Evolutionary conservation across 2,888 invertebrate species (phyloP), one percentile per base, ranked within the genome.

Genomic region (Ochropacha duplaris): DNA sequence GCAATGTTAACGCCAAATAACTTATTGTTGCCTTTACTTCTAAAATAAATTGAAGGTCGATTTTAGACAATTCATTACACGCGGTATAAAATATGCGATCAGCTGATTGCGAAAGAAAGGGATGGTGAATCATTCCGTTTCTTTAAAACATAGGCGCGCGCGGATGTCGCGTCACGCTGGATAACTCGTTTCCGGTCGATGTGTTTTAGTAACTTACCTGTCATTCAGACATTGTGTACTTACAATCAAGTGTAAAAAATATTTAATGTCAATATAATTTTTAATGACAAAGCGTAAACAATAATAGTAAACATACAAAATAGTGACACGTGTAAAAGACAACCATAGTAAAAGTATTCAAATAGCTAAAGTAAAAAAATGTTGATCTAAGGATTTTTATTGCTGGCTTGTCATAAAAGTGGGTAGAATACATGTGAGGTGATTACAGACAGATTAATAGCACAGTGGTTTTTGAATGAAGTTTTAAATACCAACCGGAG

Each of bases 151-250:
- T 39, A 62, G 69, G 71, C 71, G 72, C 66, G 69, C 57, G 63
- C 76, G 73, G 76, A 76, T 68, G 73, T 72, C 65, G 69, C 78
- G 75, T 76, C 73, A 70, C 59, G 65, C 62, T 62, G 63, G 61
- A 69, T 73, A 64, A 66, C 57, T 59, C 61, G 68, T 74, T 80
- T 85, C 84, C 84, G 83, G 80, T 71, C 63, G 59, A 78, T 28
- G 11, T 31, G 24, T 67, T 68, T 57, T 60, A 57, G 56, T 62
- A 68, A 62, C 58, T 61, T 51, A 55, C 50, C 57, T 57, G 52
- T 19, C 28, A 51, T 51, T 51, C 16, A 54, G 54, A 49, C 50
- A 39, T 16, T 39, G 16, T 44, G 44, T 58, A 51, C n/a, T n/a
- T n/a, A n/a, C 22, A 58, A 31, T 51, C 26, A 26, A n/a, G 22